These are phyloP conservation scores for Typhlomys cinereus DNA, from an alignment of 2,113 vertebrate species.

Conservation along the genomic window DNA sequence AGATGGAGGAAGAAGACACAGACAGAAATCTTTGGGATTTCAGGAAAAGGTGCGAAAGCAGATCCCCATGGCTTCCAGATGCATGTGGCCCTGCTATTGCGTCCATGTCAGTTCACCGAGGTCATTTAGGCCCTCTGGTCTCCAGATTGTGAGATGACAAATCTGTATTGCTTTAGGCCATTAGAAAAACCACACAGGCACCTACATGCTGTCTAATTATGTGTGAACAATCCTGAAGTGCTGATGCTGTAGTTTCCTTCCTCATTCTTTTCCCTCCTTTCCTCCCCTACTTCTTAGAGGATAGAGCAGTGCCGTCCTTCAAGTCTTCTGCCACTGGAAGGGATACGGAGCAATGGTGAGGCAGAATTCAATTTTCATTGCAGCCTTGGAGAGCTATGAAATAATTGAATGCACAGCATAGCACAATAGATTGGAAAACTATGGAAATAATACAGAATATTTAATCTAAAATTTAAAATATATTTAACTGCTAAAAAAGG, in stretches of 20 bases:
- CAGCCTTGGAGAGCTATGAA: not conserved
- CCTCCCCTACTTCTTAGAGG: not conserved
- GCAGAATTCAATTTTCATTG: not conserved
- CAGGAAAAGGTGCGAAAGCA: not conserved
- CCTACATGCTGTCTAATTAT: not conserved
- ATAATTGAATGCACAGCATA: not conserved
- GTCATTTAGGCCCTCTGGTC: not conserved
- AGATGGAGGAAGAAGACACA: not conserved
- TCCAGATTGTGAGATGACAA: not conserved
- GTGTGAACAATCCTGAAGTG: not conserved
- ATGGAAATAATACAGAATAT: not conserved
- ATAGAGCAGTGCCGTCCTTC: not conserved
- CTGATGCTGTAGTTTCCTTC: not conserved
- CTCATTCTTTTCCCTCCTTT: not conserved
- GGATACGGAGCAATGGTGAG: not conserved
- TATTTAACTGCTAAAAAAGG: not conserved
- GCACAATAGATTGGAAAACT: not conserved
- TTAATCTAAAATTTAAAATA: not conserved
- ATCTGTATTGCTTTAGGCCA: not conserved
- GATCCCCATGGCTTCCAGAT: too few relatives aligned
- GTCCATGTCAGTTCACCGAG: too few relatives aligned
- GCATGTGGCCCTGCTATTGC: too few relatives aligned
- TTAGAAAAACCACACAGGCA: not conserved
- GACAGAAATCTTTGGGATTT: not conserved
- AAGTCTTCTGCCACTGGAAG: not conserved